Base-by-base conservation (phyloP, 2,797 vertebrate genomes). In the Melanotaenia maccullochi region DNA sequence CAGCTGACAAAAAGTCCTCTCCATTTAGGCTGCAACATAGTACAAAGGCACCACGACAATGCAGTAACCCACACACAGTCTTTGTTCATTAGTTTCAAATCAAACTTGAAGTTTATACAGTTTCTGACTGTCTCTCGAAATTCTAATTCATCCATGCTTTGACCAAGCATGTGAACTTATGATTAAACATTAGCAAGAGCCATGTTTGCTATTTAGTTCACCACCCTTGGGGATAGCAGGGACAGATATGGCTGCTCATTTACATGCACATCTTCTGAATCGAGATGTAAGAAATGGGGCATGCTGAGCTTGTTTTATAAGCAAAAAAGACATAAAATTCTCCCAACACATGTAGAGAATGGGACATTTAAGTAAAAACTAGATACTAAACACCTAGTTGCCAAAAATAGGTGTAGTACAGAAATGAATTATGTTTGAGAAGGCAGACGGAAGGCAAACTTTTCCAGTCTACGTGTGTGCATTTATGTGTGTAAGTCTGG, bases 391-490 rank as follows among this genome's bases (percentile, higher is more conserved):
- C 59, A 40, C 6, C 24, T 69, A 13, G 1, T 1, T 1, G 33
- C 47, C 54, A 9, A 44, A 40, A 71, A 62, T 65, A 69, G 18
- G 68, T 38, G 38, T 20, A 33, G 40, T 9, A 16, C 36, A 61
- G 64, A 54, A 59, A 72, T 76, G 61, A 81, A 73, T 85, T 65
- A 47, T 64, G 25, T 70, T 68, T 60, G 59, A 9, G 25, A 66
- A 16, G 13, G 8, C 54, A 59, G 16, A 40, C 38, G 38, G 4
- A 16, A 44, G 52, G 72, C 64, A 12, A n/a, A 71, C 30, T 51
- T 22, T 22, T 44, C 30, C 33, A n/a, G 24, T 22, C 16, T 16
- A 16, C 5, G 36, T 20, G 25, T 30, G 57, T 18, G 56, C 35
- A 11, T 62, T 25, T 36, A 9, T 36, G 25, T 36, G 42, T 33